Evolutionary conservation across 2,797 vertebrate species (phyloP).

Genomic region (Lates japonicus): DNA sequence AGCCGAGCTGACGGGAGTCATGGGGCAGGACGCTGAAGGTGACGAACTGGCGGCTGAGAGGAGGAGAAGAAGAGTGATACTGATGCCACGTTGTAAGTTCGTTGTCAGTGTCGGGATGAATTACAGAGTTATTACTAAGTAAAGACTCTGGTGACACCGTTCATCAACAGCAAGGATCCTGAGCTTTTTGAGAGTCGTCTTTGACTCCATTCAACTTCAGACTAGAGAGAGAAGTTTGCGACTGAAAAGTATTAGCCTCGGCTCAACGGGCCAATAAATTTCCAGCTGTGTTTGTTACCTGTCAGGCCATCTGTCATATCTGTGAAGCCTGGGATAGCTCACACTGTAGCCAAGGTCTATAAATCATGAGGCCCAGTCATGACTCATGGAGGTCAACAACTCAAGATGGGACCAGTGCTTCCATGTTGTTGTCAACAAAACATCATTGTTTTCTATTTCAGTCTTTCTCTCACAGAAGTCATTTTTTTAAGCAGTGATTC

Average conservation of each 20-base stretch:
- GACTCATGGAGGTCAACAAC: slow-evolving; percentile 73
- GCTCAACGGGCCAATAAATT: slow-evolving; percentile 70
- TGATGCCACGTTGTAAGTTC: background rate
- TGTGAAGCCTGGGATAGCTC: slow-evolving; percentile 53
- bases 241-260: slow-evolving; percentile 33
- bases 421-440: slow-evolving; percentile 57
- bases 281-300: slow-evolving; percentile 70
- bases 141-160: slow-evolving; percentile 23
- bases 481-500: slow-evolving; percentile 55
- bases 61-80: slow-evolving; percentile 39
- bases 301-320: slow-evolving; percentile 70
- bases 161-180: slow-evolving; percentile 32
- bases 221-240: slow-evolving; percentile 24
- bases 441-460: slow-evolving; percentile 66
- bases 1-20: slow-evolving; percentile 87
- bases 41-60: slow-evolving; percentile 87
- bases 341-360: slow-evolving; percentile 47
- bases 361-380: slow-evolving; percentile 60
- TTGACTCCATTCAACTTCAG: slow-evolving; percentile 26
- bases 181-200: slow-evolving; percentile 16
- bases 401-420: slow-evolving; percentile 48
- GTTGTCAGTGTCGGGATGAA: slow-evolving; percentile 15
- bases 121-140: slow-evolving; percentile 27
- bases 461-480: slow-evolving; percentile 43
- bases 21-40: slow-evolving; percentile 87